Evolutionary conservation across 2,113 vertebrate genomes (phyloP).

Genomic region (Chelonoidis abingdonii): DNA sequence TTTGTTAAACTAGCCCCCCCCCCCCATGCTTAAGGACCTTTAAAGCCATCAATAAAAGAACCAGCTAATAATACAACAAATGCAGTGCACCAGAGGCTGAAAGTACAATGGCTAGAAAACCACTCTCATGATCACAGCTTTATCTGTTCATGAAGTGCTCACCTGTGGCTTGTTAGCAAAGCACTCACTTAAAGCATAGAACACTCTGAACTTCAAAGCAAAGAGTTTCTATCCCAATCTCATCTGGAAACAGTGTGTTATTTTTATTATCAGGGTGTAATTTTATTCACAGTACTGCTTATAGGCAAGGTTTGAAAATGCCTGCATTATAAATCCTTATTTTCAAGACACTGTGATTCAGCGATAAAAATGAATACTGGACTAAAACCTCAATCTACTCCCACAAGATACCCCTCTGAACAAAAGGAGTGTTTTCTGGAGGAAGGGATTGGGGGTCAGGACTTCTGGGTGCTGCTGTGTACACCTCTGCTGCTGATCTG

Average conservation of each 20-base stretch:
- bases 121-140: neutral
- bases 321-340: constrained; percentile 42
- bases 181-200: neutral
- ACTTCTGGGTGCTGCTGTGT: neutral
- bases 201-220: neutral
- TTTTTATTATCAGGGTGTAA: constrained; percentile 26
- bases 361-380: constrained; percentile 32
- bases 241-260: constrained; percentile 14
- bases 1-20: constrained; percentile 23
- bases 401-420: neutral
- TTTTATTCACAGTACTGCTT: constrained; percentile 30
- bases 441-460: neutral
- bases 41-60: constrained; percentile 11
- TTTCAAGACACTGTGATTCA: neutral
- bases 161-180: constrained; percentile 49
- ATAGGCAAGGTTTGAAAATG: constrained; percentile 33
- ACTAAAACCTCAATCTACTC: rapidly evolving
- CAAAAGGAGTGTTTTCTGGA: neutral
- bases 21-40: neutral
- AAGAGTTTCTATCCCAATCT: constrained; percentile 3
- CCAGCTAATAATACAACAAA: constrained; percentile 50
- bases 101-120: neutral
- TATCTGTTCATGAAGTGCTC: constrained; percentile 27
- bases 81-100: neutral
- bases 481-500: neutral